Percentiles rank a stretch among this genome's conserved stretches.
These are phyloP conservation scores for Tragelaphus oryx DNA, from an alignment of 2,797 vertebrate species.

Conservation along the genomic window DNA sequence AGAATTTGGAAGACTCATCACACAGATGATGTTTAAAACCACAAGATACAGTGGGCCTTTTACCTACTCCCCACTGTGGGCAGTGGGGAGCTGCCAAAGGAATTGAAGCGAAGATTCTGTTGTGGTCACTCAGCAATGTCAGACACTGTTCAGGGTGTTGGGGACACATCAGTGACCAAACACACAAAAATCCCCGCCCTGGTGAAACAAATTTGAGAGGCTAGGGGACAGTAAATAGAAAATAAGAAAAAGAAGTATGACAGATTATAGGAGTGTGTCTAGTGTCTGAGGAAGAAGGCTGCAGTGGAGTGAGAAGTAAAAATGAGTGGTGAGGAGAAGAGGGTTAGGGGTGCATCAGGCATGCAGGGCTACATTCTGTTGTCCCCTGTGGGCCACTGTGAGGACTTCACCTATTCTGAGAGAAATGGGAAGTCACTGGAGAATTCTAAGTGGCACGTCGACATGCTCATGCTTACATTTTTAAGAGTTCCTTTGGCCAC, in stretches of 20 bases:
- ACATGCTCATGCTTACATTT: not conserved
- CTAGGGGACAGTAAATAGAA: not conserved
- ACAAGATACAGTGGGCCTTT: not conserved
- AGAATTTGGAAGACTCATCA: not conserved
- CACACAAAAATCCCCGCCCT: not conserved
- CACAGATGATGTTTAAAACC: not conserved
- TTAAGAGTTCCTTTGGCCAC: not conserved
- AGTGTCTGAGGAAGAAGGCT: not conserved
- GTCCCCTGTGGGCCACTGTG: not conserved
- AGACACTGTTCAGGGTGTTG: not conserved
- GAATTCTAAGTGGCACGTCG: not conserved
- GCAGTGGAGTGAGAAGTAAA: not conserved
- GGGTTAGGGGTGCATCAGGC: not conserved
- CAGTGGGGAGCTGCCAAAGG: not conserved
- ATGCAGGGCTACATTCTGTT: accelerated
- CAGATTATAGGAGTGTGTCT: not conserved
- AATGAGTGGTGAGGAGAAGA: not conserved
- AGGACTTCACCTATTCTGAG: not conserved
- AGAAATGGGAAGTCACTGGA: not conserved
- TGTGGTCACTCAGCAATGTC: not conserved
- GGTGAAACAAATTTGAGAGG: not conserved
- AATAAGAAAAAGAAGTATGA: not conserved
- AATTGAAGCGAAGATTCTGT: not conserved
- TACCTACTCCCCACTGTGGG: not conserved
- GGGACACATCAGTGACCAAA: not conserved